Evolutionary conservation across 35 echinoderm and acorn worm species (phyloP), one percentile per base, ranked within the genome.

Genomic region (Strongylocentrotus purpuratus): DNA sequence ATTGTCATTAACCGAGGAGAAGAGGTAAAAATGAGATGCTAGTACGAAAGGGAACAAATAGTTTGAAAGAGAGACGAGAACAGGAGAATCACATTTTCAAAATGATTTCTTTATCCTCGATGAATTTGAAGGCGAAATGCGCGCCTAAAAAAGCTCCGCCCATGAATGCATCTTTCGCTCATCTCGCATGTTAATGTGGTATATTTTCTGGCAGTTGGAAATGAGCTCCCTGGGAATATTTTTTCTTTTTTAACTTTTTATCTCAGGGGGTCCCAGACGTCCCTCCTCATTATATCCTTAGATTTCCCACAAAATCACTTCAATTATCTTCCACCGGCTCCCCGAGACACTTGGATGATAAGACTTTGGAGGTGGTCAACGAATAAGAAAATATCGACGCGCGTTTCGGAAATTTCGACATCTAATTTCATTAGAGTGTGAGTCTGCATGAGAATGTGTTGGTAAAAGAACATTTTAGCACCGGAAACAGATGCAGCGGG

Each of bases 231-330:
- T 28, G 65, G 65, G 65, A 78, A n/a, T 78, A 78, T 78, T 22
- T 78, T 55, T 78, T 78, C 65, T 78, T 70, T 28, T 78, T 22
- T 6, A 28, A 28, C 20, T 7, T 78, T 18, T 78, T 78, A 8
- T 28, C 17, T 59, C 11, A 17, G 17, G 17, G 11, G 52, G 52
- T 78, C 20, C 65, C 65, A 28, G 65, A 78, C 65, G 65, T 78
- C 65, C 28, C 65, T 22, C 8, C 65, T 28, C 65, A 78, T 78
- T 22, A 78, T 78, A 28, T 78, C 65, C 65, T 78, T 18, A 78
- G 65, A 78, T 78, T 78, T 78, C 65, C 65, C 65, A n/a, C 65
- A 78, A 78, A 78, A 78, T 78, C 65, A 78, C 65, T 78, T 78
- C 65, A 78, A 78, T 78, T 78, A 78, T 78, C 65, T 28, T 17